phyloP scores from a whole-genome alignment of 2,797 vertebrate species.

The Pelodytes ibericus region DNA sequence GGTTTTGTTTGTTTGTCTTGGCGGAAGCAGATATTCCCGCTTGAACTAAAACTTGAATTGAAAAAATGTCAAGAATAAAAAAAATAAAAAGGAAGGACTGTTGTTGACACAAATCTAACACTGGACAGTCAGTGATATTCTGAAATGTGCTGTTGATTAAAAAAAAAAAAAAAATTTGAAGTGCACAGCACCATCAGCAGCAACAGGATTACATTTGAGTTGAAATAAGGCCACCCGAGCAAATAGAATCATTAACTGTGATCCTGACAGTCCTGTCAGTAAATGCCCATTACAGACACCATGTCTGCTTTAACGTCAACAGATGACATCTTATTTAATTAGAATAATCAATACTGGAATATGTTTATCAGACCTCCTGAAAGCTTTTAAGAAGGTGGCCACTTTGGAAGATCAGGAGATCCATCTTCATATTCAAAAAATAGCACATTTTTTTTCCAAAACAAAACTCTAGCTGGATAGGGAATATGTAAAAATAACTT shows the following conservation, averaged over 20 bases:
- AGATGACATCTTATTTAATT: neutral
- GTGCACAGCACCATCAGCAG: neutral
- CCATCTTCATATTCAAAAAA: no score
- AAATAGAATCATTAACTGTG: neutral
- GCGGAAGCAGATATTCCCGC: neutral
- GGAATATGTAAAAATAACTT: no score
- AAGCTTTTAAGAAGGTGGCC: no score
- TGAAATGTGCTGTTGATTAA: neutral
- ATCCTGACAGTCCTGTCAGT: neutral
- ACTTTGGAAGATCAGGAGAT: no score
- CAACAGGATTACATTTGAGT: neutral
- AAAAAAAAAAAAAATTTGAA: neutral
- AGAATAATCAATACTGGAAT: neutral
- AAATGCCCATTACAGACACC: neutral
- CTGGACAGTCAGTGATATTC: neutral
- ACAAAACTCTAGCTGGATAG: no score
- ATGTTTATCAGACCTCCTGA: neutral
- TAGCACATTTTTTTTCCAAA: no score
- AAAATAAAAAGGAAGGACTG: neutral
- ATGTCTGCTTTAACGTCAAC: neutral
- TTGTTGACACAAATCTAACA: neutral
- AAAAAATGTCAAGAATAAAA: slow-evolving; percentile 10
- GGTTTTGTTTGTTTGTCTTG: slow-evolving; percentile 22
- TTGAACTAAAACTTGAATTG: neutral
- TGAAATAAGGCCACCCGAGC: slow-evolving; percentile 27